Base-by-base conservation (phyloP, 2,797 vertebrate species). In the Glossophaga mutica region DNA sequence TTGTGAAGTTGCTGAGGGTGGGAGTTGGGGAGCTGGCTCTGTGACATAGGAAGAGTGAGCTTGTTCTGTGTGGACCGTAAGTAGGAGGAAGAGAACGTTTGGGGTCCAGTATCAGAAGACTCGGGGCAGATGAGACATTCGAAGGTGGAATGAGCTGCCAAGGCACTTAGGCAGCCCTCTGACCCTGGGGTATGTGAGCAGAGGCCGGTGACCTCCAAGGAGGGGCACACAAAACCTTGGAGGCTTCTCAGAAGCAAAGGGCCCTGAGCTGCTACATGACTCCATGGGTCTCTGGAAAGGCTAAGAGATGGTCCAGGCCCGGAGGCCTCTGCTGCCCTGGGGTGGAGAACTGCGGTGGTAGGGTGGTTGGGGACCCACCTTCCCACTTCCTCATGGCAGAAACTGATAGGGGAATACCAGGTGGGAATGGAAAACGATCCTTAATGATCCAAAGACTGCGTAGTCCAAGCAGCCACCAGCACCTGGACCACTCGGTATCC, bases 21-120 rank as follows among this genome's bases (percentile, higher is more conserved):
- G 39, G 4, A 22, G 21, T 7, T 52, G 7, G 73, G 59, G 26
- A 50, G 57, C 71, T 79, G 76, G 42, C 78, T 32, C 52, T 48
- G 55, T 91, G 94, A 89, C 71, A 55, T 68, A 44, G 9, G 6
- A 68, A 34, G 37, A 74, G 57, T 67, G 76, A 92, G 82, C 73
- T 70, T 82, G 34, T 81, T 96, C 65, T 85, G 3, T 78, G 82
- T 65, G 83, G 48, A 57, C 52, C 44, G 3, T 70, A 3, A 50
- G 39, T 12, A 52, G 71, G 55, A 44, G 18, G 22, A 65, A n/a
- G 67, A 70, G 68, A 46, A 12, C 8, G 29, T 73, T 87, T 87
- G 0, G 48, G 85, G 32, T 21, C n/a, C 32, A 4, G 7, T 18
- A 32, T 48, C 22, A 77, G 79, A 76, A 67, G 85, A 70, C 16